Evolutionary conservation across 2,888 invertebrate species (phyloP), one percentile per base, ranked within the genome.

Genomic region (Drosophila suboccidentalis): DNA sequence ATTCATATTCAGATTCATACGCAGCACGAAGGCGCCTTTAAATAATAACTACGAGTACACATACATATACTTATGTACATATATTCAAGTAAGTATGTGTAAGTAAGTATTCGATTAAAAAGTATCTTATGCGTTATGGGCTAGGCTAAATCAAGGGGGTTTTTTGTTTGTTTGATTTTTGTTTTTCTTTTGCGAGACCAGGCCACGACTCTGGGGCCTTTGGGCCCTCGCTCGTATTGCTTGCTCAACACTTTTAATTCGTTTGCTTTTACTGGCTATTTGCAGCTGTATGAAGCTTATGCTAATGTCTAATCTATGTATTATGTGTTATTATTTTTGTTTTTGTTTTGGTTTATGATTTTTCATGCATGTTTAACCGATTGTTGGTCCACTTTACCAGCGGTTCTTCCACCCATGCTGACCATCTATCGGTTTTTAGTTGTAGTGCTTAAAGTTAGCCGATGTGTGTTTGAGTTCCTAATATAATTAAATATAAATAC

Each of bases 381-480:
- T 83, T 82, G 87, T 92, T 92, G 92, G 92, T 92, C 92, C 92
- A 91, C 92, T 91, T 90, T 87, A 92, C 92, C 92, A 92, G 91
- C 92, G 82, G 75, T 71, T 80, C 76, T 80, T 72, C 53, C 46
- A 55, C 66, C 71, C 70, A 58, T 64, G 60, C 63, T 80, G 78
- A 77, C 82, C 81, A 89, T 79, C 85, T 71, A 81, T 91, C 86
- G 81, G 90, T 83, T 78, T 78, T 62, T 50, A 49, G 41, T 64
- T 57, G 75, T 66, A 60, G 54, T 72, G 69, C 76, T 75, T 78
- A 75, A 80, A 63, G 36, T 78, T 82, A 80, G 62, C 75, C 66
- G 65, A 64, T 69, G 67, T 80, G 68, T 71, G 53, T 73, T 57
- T 68, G 74, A 60, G 53, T 78, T 60, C 55, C 67, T 78, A 78